Percentiles rank a stretch among this genome's conserved stretches.
These are phyloP conservation scores for Heliconius ismenius DNA, from an alignment of 2,888 invertebrate species.

Conservation along the genomic window DNA sequence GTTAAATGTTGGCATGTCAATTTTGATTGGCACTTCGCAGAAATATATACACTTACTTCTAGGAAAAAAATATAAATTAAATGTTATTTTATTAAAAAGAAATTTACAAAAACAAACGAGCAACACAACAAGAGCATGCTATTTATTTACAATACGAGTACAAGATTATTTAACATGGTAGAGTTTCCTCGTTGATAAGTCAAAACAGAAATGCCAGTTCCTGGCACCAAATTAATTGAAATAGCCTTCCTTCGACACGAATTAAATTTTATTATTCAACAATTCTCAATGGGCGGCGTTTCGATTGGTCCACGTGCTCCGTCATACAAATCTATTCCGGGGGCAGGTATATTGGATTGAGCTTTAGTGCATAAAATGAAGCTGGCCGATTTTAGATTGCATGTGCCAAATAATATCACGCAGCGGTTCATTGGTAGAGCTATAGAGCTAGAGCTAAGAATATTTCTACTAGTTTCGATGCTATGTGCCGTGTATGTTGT, in stretches of 20 bases:
- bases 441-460: neutral
- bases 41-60: neutral
- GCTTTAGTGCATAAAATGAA: constrained; percentile 30
- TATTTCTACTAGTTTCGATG: constrained; percentile 5
- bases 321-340: constrained; percentile 35
- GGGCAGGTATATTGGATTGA: constrained; percentile 35
- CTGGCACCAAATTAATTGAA: constrained; percentile 23
- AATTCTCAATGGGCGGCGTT: constrained; percentile 16
- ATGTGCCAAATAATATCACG: constrained; percentile 12
- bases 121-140: too few relatives aligned
- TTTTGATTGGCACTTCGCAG: constrained; percentile 8
- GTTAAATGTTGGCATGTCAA: constrained; percentile 48
- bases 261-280: constrained; percentile 28
- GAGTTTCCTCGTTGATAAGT: constrained; percentile 24
- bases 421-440: neutral
- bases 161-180: neutral
- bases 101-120: neutral
- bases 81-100: neutral
- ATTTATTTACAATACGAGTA: constrained; percentile 2
- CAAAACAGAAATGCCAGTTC: constrained; percentile 27
- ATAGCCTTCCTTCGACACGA: constrained; percentile 22
- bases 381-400: constrained; percentile 34
- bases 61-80: neutral
- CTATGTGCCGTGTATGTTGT: constrained; percentile 31
- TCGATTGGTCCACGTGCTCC: constrained; percentile 32